A percentile compares a stretch with the other conserved stretches of the same genome.
Conservation (phyloP, 1,140 invertebrate species). For the Trachymyrmex septentrionalis region DNA sequence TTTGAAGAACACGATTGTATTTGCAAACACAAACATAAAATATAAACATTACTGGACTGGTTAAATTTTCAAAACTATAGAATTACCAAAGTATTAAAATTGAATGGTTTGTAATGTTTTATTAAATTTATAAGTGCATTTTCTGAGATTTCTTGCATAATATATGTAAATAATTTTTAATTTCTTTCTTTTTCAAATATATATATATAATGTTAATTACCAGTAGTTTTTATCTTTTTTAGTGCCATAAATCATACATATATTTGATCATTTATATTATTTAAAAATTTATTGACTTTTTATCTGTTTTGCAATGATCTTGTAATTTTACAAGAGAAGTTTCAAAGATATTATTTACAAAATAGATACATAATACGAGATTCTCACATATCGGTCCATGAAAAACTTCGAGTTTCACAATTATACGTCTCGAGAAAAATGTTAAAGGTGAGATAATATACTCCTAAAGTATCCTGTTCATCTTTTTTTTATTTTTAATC, state of each 20-base stretch:
- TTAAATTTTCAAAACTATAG: not conserved
- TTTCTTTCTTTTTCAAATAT: too few species aligned
- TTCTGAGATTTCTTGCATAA: not conserved
- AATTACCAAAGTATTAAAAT: not conserved
- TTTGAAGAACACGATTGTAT: not conserved
- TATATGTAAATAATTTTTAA: too few species aligned
- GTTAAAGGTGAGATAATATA: not conserved
- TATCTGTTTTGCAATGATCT: not conserved
- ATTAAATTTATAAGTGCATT: not conserved
- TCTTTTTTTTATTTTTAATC: not conserved
- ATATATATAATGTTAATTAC: too few species aligned
- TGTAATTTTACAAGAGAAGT: not conserved
- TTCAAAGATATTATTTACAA: not conserved
- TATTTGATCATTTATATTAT: too few species aligned
- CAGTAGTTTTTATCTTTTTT: too few species aligned
- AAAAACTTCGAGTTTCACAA: not conserved
- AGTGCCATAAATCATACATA: too few species aligned
- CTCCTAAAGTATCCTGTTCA: not conserved
- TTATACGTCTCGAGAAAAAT: not conserved
- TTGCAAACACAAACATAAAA: not conserved
- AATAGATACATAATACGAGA: not conserved
- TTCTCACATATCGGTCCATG: not conserved
- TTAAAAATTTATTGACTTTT: too few species aligned
- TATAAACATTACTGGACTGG: not conserved
- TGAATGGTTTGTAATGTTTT: not conserved